Percentiles rank a stretch among this genome's conserved stretches.
Conservation (phyloP, 1,140 invertebrate genomes). For the Papilio polyxenes region DNA sequence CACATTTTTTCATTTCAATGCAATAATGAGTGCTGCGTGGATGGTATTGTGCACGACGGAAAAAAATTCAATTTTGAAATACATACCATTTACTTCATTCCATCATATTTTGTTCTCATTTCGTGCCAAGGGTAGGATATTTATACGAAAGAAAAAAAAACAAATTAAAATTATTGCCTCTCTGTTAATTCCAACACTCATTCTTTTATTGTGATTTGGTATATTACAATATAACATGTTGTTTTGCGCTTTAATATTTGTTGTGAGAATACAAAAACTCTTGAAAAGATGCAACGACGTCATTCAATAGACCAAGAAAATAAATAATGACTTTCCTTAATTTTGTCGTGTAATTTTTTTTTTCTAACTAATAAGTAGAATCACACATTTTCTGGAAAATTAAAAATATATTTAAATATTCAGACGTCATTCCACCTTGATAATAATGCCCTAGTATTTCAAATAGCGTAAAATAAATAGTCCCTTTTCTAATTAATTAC, state of each 20-base stretch:
- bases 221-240: conserved; percentile 66
- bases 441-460: conserved; percentile 66
- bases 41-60: conserved; percentile 67
- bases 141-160: conserved; percentile 67
- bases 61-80: conserved; percentile 69
- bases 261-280: conserved; percentile 78
- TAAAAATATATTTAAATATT: conserved; percentile 38
- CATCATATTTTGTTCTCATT: conserved; percentile 57
- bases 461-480: conserved; percentile 74
- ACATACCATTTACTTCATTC: conserved; percentile 73
- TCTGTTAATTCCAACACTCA: conserved; percentile 80
- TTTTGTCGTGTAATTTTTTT: background rate
- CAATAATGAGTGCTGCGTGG: conserved; percentile 70
- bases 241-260: conserved; percentile 77
- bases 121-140: conserved; percentile 57
- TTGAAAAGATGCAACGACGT: conserved; percentile 63
- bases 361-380: conserved; percentile 27
- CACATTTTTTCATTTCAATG: conserved; percentile 63
- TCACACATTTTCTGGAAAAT: conserved; percentile 40
- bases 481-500: conserved; percentile 72
- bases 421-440: conserved; percentile 59
- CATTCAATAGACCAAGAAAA: conserved; percentile 40
- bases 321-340: conserved; percentile 5
- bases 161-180: conserved; percentile 68
- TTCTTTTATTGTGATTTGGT: conserved; percentile 79